Evolutionary conservation across 2,797 vertebrate genomes (phyloP).

Genomic region (Gadopsis marmoratus): DNA sequence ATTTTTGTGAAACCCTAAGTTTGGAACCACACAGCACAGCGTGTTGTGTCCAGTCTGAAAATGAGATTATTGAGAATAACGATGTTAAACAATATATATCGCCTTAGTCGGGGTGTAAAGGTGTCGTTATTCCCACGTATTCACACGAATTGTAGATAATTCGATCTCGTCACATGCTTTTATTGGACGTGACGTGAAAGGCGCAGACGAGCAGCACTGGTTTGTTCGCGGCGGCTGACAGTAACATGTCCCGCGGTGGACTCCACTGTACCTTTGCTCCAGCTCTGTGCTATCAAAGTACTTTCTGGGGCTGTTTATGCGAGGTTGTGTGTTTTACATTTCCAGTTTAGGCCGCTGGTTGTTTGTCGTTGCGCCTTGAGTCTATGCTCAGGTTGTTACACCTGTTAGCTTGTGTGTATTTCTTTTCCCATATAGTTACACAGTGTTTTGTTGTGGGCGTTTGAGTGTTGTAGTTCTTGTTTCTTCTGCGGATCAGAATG

Average conservation of each 20-base stretch:
- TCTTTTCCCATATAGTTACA: not conserved
- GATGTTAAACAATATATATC: not conserved
- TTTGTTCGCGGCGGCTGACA: slow-evolving; percentile 31
- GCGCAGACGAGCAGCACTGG: slow-evolving; percentile 12
- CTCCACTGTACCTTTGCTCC: slow-evolving; percentile 1
- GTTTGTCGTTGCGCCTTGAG: slow-evolving; percentile 7
- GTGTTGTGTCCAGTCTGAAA: not conserved
- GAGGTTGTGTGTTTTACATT: slow-evolving; percentile 45
- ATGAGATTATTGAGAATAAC: not conserved
- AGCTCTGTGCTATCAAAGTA: slow-evolving; percentile 35
- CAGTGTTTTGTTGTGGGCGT: not conserved
- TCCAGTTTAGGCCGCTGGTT: slow-evolving; percentile 20
- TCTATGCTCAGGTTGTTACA: slow-evolving; percentile 3
- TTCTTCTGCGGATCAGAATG: not conserved
- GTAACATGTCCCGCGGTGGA: slow-evolving; percentile 32
- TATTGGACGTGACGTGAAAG: slow-evolving; percentile 19
- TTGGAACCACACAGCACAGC: not conserved
- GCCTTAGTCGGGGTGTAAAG: not conserved
- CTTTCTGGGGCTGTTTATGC: slow-evolving; percentile 26
- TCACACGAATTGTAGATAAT: not conserved
- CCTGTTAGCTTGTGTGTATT: slow-evolving; percentile 22
- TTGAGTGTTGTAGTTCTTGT: not conserved
- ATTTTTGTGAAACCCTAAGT: not conserved
- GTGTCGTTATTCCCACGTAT: not conserved
- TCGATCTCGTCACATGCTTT: not conserved